Base-by-base conservation (phyloP, 2,888 invertebrate genomes). In the Trachelus iudaicus region DNA sequence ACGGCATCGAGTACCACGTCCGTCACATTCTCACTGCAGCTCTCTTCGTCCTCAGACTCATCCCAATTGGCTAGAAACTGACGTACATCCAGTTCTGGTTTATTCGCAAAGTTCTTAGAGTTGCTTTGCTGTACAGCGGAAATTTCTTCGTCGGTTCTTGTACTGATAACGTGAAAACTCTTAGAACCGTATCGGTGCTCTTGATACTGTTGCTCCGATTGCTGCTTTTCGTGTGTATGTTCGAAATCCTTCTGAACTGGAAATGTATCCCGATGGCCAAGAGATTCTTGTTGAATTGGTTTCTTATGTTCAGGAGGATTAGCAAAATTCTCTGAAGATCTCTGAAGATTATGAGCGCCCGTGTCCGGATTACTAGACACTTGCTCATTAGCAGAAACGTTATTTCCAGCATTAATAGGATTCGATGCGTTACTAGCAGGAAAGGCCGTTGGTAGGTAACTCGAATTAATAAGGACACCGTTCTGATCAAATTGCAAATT, bases 61-160 rank as follows among this genome's bases (percentile, higher is more conserved):
- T 91, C 91, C 92, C 92, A 92, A 71, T 86, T 92, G 1, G 90
- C 92, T 56, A 92, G 79, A 82, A 92, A 92, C 73, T 92, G 91
- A 23, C 92, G 86, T 11, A 92, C 91, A 69, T 92, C 92, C 1
- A 92, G 82, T 11, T 87, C 87, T 1, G 91, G 91, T 73, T 91
- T 91, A 69, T 90, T 87, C 11, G 87, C 87, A 76, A 89, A 89
- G 75, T 88, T 87, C 76, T 86, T 88, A 9, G 82, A 82, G 73
- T 83, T 84, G 73, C 78, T 77, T 68, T 81, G 76, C 34, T 73
- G 11, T n/a, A 73, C n/a, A 11, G 76, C 23, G 23, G 56, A 56
- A 15, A 30, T 33, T 68, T 56, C 69, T 37, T 76, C 74, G 23
- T 35, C 35, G 31, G 33, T 71, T 13, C 34, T 34, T 23, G 71